These are phyloP conservation scores for Mustelus asterias DNA, from an alignment of 2,113 vertebrate species.

Conservation along the genomic window DNA sequence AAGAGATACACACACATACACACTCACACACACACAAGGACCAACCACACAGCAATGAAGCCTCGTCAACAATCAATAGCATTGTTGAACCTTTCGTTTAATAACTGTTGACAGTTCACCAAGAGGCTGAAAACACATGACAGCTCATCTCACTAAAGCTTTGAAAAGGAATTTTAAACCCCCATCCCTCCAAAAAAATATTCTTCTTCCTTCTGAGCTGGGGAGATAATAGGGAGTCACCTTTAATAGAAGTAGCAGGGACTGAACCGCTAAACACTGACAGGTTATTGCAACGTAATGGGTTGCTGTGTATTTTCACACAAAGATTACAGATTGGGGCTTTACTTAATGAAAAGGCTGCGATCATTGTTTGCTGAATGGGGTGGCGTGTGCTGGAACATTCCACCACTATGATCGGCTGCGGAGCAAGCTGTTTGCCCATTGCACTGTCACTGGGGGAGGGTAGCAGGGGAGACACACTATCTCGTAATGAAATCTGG, in stretches of 20 bases:
- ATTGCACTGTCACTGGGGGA: too few relatives aligned
- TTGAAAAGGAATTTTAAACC: background rate
- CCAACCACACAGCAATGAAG: background rate
- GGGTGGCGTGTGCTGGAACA: background rate
- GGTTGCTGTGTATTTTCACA: background rate
- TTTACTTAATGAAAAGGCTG: background rate
- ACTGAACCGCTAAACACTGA: background rate
- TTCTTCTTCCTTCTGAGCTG: background rate
- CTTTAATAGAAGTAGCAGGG: background rate
- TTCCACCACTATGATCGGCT: background rate
- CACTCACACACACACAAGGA: background rate
- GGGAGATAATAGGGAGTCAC: background rate
- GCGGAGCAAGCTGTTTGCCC: background rate
- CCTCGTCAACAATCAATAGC: background rate
- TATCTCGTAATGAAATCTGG: background rate
- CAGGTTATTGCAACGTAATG: background rate
- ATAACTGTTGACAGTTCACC: conserved; percentile 26
- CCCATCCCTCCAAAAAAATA: background rate
- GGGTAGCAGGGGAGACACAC: background rate
- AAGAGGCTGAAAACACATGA: conserved; percentile 9
- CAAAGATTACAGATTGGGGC: background rate
- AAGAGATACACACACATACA: background rate
- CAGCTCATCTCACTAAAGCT: background rate
- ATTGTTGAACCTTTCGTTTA: background rate
- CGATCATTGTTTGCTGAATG: background rate